These are phyloP conservation scores for Hofmannophila pseudospretella DNA, from an alignment of 2,888 invertebrate genomes.

Conservation along the genomic window DNA sequence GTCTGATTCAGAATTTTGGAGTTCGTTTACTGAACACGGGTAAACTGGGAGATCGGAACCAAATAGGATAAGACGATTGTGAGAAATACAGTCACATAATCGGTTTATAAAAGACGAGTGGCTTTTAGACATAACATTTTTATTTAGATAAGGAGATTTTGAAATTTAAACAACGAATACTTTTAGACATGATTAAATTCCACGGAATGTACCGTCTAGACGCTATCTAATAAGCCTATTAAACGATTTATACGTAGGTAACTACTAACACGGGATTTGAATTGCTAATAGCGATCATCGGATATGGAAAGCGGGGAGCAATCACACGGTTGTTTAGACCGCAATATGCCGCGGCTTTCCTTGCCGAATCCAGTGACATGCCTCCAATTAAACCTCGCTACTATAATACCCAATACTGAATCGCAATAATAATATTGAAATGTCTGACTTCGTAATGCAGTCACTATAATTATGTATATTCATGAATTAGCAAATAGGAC, in stretches of 20 bases:
- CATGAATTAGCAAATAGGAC: no score
- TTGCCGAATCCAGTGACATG: constrained; percentile 3
- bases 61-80: constrained; percentile 43
- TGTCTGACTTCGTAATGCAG: no score
- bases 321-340: constrained; percentile 6
- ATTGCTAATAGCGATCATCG: constrained; percentile 2
- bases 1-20: constrained; percentile 71
- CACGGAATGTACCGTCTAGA: background rate
- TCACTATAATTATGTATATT: no score
- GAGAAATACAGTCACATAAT: constrained; percentile 15
- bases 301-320: constrained; percentile 1
- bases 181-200: background rate
- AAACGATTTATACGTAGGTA: constrained; percentile 1
- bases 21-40: constrained; percentile 67
- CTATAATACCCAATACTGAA: no score
- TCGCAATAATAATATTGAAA: no score
- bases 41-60: constrained; percentile 50
- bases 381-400: constrained; percentile 3
- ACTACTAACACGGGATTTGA: background rate
- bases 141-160: no score
- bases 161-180: no score
- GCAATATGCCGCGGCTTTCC: constrained; percentile 6
- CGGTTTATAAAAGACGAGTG: background rate
- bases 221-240: constrained; percentile 1
- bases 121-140: background rate